Base-by-base conservation (phyloP, 2,113 vertebrate species). In the Osmerus eperlanus region DNA sequence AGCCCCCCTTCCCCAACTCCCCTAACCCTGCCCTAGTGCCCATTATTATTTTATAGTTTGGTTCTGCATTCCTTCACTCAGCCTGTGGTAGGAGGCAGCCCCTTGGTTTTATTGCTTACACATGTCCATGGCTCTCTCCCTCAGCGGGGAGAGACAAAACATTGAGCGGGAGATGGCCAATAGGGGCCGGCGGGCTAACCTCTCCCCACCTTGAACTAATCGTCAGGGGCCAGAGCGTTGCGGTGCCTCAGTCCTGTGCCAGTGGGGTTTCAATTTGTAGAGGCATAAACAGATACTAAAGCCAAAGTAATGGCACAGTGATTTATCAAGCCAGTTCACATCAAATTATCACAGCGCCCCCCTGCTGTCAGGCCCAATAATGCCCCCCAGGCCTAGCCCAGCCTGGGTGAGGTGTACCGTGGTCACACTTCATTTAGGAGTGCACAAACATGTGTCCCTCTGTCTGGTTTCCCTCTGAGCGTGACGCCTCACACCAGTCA, bases 261-360 rank as follows among this genome's bases (percentile, higher is more conserved):
- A 94, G 96, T 95, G 95, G 95, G 96, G 96, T 97, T 98, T 98
- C 96, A 98, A 98, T 99, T 99, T 99, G 97, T 98, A 95, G 94
- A 94, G 96, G 95, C 96, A 98, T 99, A 99, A 99, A 99, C 96
- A 99, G 97, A 99, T 98, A 97, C 95, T 99, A 98, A 99, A 98
- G 94, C 93, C 92, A 91, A 93, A 94, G 92, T 94, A 95, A 95
- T 91, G 90, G 93, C 90, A 92, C 83, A 80, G 92, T 97, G 95
- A 98, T 98, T 98, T 96, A 96, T 98, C 97, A 98, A 94, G 91
- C 87, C 91, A 92, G 91, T 94, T 96, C 94, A 95, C 94, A 95
- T 97, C 94, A 95, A 97, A 99, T 97, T 97, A 97, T 97, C 96
- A 92, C 94, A 96, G 94, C 32, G 14, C 93, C 94, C 92, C 83